Percentiles rank a stretch among this genome's conserved stretches.
Evolutionary conservation across 2,888 invertebrate genomes (phyloP).

Genomic region (Amphipoea lucens): DNA sequence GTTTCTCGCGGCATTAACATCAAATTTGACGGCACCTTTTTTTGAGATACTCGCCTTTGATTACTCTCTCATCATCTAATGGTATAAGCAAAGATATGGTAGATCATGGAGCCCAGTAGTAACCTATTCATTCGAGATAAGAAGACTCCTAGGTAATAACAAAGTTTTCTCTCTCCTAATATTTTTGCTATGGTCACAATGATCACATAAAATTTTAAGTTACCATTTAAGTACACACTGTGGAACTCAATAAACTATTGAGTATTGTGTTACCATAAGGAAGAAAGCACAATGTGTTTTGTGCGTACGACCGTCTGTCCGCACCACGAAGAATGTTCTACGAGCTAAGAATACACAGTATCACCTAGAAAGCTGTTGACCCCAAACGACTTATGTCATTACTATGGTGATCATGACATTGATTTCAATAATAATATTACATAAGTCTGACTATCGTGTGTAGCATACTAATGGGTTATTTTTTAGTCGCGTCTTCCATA

Average conservation of each 20-base stretch:
- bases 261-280: neutral
- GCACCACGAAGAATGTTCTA: neutral
- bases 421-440: conserved; percentile 49
- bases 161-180: neutral
- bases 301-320: neutral
- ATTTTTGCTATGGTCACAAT: neutral
- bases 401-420: conserved; percentile 46
- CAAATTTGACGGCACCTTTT: too few species aligned
- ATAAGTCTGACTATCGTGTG: conserved; percentile 23
- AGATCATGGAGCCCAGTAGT: neutral
- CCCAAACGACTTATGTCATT: conserved; percentile 11
- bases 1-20: neutral
- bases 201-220: neutral
- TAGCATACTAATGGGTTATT: conserved; percentile 34
- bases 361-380: conserved; percentile 31
- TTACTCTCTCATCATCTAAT: neutral
- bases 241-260: neutral
- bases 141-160: neutral
- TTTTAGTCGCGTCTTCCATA: conserved; percentile 21
- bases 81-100: neutral
- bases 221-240: neutral
- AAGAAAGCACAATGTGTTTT: neutral
- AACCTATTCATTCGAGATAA: too few species aligned
- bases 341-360: conserved; percentile 4
- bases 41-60: neutral